Base-by-base conservation (phyloP, 2,797 vertebrate species). In the Brachyalestes nurse region DNA sequence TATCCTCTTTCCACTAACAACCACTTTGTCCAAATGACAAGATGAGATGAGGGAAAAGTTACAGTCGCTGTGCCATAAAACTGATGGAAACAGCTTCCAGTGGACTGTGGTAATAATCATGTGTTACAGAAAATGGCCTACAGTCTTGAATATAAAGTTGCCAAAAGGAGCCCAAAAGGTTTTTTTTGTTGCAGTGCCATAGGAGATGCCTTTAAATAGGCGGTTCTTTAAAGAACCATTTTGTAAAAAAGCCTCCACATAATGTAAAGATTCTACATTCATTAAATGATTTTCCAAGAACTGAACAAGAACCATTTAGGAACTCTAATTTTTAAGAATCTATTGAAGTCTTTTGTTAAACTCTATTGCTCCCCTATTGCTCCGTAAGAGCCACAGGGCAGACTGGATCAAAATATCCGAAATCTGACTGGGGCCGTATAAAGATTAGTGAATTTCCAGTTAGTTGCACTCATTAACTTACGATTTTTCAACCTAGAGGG, bases 1-100 rank as follows among this genome's bases (percentile, higher is more conserved):
- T 8, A 10, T 75, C 67, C 53, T 61, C 51, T 82, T 78, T 78
- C 70, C 81, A 78, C 81, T 82, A 74, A 78, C 71, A 78, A 78
- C 72, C 71, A 55, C 28, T 49, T 49, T 55, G 76, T 75, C 71
- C 64, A 74, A 49, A 49, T 49, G 62, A 69, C 14, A 78, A 49
- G 67, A 79, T 77, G 75, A 78, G 72, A 66, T 34, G 51, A 78
- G 64, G 58, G 47, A 75, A 77, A 74, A 28, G 16, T 70, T 74
- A 16, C 7, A 5, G 62, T 65, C 65, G 45, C 75, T 77, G 13
- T 55, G 8, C 21, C n/a, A 17, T 77, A 72, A 71, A 57, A 76
- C 23, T 71, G 55, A 79, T 67, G 75, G 25, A 64, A 70, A 51
- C 66, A 79, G 34, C 66, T 75, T 84, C 65, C n/a, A 71, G 21